These are phyloP conservation scores for Chironex yamaguchii DNA, from an alignment of 30 jellyfish, hydroid and myxozoan species.

Conservation along the genomic window DNA sequence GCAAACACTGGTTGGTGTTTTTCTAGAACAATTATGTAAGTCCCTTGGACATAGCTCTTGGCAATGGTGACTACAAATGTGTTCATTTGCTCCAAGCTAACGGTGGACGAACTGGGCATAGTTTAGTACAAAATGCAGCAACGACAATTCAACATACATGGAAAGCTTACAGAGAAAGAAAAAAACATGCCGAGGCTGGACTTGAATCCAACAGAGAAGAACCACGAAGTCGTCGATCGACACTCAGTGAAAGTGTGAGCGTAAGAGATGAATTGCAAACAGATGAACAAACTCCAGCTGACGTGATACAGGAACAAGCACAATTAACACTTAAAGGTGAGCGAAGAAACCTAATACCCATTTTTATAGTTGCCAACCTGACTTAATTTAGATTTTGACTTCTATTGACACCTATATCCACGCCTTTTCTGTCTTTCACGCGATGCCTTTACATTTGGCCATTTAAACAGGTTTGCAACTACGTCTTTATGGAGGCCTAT, in stretches of 20 bases:
- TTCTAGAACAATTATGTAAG: not conserved
- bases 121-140: slow-evolving; percentile 64
- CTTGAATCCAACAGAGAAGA: not conserved
- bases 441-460: too few relatives aligned
- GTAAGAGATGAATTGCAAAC: not conserved
- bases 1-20: too few relatives aligned
- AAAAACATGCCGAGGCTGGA: not conserved
- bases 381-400: too few relatives aligned
- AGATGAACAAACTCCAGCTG: too few relatives aligned
- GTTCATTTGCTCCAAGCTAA: not conserved
- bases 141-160: slow-evolving; percentile 67
- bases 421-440: too few relatives aligned
- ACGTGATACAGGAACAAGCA: too few relatives aligned
- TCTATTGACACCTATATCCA: too few relatives aligned
- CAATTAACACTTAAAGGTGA: too few relatives aligned
- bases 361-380: too few relatives aligned
- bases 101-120: slow-evolving; percentile 84
- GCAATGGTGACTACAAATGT: not conserved
- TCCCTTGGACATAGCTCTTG: not conserved
- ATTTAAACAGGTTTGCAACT: too few relatives aligned
- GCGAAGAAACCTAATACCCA: too few relatives aligned
- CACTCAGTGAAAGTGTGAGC: not conserved
- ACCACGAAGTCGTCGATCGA: not conserved
- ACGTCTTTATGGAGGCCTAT: too few relatives aligned
- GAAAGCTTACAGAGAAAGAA: slow-evolving; percentile 58